Evolutionary conservation across 2,797 vertebrate species (phyloP).

Genomic region (Sebastes oblongus): DNA sequence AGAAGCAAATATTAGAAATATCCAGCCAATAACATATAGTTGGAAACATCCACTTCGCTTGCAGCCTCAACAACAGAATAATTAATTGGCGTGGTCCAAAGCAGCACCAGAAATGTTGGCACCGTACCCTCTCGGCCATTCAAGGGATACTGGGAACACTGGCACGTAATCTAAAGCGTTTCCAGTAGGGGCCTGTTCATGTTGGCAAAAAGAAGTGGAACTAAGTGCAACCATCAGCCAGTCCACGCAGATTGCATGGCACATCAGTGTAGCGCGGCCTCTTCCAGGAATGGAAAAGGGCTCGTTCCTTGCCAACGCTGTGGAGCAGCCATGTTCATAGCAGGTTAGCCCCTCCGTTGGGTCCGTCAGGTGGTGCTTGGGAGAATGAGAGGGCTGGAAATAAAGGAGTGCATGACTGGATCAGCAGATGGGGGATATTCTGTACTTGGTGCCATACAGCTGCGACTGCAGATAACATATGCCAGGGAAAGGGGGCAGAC

Average conservation of each 20-base stretch:
- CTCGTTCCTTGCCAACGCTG: slow-evolving; percentile 53
- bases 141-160: slow-evolving; percentile 55
- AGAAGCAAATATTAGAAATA: slow-evolving; percentile 18
- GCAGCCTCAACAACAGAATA: slow-evolving; percentile 42
- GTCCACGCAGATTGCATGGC: slow-evolving; percentile 67
- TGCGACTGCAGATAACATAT: slow-evolving; percentile 74
- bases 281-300: slow-evolving; percentile 53
- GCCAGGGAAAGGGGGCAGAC: slow-evolving; percentile 63
- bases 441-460: slow-evolving; percentile 74
- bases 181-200: slow-evolving; percentile 52
- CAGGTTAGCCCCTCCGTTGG: slow-evolving; percentile 68
- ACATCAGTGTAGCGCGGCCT: slow-evolving; percentile 43
- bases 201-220: slow-evolving; percentile 57
- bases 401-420: slow-evolving; percentile 73
- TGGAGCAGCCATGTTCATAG: slow-evolving; percentile 62
- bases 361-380: slow-evolving; percentile 67
- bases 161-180: slow-evolving; percentile 61
- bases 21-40: neutral
- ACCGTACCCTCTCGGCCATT: slow-evolving; percentile 35
- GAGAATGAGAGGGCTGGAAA: slow-evolving; percentile 62
- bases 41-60: slow-evolving; percentile 1
- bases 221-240: slow-evolving; percentile 64
- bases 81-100: slow-evolving; percentile 53
- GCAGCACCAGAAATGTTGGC: slow-evolving; percentile 54
- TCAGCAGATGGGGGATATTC: slow-evolving; percentile 70